phyloP scores from a whole-genome alignment of 2,888 invertebrate genomes.

The Noctua fimbriata region DNA sequence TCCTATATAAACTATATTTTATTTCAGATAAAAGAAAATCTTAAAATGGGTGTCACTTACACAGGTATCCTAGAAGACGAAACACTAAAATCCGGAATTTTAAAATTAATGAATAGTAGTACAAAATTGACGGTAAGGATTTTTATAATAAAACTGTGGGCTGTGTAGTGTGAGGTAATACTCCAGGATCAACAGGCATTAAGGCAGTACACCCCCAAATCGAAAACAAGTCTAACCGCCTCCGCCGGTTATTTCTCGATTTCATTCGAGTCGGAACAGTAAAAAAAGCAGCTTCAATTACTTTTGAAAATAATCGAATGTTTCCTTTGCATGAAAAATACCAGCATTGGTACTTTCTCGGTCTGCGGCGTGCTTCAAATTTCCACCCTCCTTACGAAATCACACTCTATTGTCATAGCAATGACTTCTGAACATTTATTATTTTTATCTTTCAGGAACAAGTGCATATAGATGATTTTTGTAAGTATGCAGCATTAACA shows the following conservation, averaged over 20 bases:
- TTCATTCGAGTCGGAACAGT: background rate
- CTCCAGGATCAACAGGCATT: no score
- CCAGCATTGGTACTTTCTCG: no score
- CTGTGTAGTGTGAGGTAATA: no score
- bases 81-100: conserved; percentile 93
- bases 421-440: background rate
- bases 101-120: conserved; percentile 91
- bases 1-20: background rate
- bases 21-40: conserved; percentile 81
- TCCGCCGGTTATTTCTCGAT: no score
- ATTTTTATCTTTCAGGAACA: conserved; percentile 90
- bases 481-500: conserved; percentile 89
- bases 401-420: background rate
- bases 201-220: no score
- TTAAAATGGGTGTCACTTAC: conserved; percentile 93
- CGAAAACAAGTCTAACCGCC: background rate
- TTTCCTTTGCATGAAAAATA: background rate
- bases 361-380: background rate
- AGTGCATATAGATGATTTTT: conserved; percentile 92
- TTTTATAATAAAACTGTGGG: background rate
- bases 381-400: background rate
- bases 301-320: background rate
- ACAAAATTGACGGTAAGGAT: conserved; percentile 92
- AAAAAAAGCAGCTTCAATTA: background rate
- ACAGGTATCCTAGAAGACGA: conserved; percentile 92